Evolutionary conservation across 2,888 invertebrate species (phyloP), one percentile per base, ranked within the genome.

Genomic region (Erynnis tages): DNA sequence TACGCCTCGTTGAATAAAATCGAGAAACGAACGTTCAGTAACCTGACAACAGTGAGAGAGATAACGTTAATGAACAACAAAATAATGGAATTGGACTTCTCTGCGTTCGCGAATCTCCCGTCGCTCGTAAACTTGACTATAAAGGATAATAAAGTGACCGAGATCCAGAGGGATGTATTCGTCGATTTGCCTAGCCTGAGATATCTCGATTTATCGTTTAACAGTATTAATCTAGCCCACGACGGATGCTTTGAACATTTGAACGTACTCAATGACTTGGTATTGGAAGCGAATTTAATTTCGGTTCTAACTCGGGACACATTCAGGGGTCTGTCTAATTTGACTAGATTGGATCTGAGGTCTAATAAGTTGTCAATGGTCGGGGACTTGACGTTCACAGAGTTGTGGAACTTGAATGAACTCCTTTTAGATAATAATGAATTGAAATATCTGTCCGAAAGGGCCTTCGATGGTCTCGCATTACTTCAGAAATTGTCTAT

Each of bases 191-290:
- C 95, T 1, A 90, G 90, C 54, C 84, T 95, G 65, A 92, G 92
- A 70, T 92, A 93, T 61, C 91, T 98, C 56, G 94, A 93, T 72
- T 90, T 98, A 61, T 96, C 96, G 72, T 94, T 94, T 73, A 98
- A 99, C 84, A 94, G 93, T 69, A 92, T 98, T 60, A 94, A 94
- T 69, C 91, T 93, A 43, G 90, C 96, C 35, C 97, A 98, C 68
- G 96, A 97, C 60, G 94, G 94, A 62, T 94, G 98, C 56, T 97
- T 96, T 73, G 91, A 91, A 66, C 92, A 94, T 69, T 82, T 96
- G 72, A 90, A 91, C 11, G 91, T 94, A 60, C 90, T 98, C 53
- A 92, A 93, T 56, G 94, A 94, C 66, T 86, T 98, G 59, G 94
- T 97, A 74, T 82, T 98, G 63, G 95, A 95, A 67, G 90, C 91